Base-by-base conservation (phyloP, 2,113 vertebrate genomes). In the Apaloderma vittatum region DNA sequence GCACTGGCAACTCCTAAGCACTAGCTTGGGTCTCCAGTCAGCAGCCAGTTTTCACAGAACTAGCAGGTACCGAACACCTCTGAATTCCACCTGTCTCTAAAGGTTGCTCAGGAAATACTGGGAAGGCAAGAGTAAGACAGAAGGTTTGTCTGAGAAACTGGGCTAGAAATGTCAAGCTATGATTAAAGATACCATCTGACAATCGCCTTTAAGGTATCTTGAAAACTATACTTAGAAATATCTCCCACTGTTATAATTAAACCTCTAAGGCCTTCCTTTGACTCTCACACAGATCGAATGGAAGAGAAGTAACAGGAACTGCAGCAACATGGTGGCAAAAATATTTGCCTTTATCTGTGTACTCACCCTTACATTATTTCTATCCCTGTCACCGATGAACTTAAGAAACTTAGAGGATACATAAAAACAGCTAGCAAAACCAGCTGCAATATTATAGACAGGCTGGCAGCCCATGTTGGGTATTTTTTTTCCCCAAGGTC, bases 361-460 rank as follows among this genome's bases (percentile, higher is more conserved):
- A 4, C 40, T 80, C 40, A 51, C 23, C 18, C 8, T 30, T 46
- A n/a, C 4, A 3, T 81, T 17, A 76, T 1, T 66, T 15, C 23
- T 75, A 51, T 20, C 9, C 9, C 18, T 54, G 10, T 4, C 6
- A 30, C 9, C 52, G 70, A 19, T 58, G 27, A 49, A 49, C 66
- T 77, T 54, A 65, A 40, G 58, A 88, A 86, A 46, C 15, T 19
- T 43, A 22, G 1, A 62, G 30, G 27, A 68, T 15, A 78, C 14
- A 46, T 11, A 45, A 66, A 58, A 68, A 5, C 36, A 73, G 34
- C 37, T 65, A 36, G 30, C 32, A 82, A 65, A 68, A 57, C 0
- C 49, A 27, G 24, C 21, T 9, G 0, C 9, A 29, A 43, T 8
- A 20, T 9, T 27, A 34, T 0, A 59, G 40, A 7, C 15, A 61